Conservation (phyloP, 2,888 invertebrate species). For the Junonia oenone region DNA sequence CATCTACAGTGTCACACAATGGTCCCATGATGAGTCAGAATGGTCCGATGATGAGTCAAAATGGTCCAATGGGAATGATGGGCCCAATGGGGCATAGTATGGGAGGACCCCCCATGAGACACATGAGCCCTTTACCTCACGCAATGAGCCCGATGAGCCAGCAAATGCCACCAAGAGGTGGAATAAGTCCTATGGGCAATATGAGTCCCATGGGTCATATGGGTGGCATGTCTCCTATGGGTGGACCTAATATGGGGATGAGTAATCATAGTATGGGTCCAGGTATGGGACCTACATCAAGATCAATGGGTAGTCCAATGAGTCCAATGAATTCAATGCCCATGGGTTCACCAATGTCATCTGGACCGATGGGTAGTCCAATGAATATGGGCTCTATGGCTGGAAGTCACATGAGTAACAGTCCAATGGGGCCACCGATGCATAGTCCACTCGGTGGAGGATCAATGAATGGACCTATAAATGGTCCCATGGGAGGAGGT, state of each 20-base stretch:
- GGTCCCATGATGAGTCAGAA: slow-evolving; percentile 82
- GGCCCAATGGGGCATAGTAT: slow-evolving; percentile 80
- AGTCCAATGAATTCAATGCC: slow-evolving; percentile 86
- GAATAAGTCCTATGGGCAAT: slow-evolving; percentile 84
- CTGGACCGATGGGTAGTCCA: slow-evolving; percentile 86
- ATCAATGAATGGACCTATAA: slow-evolving; percentile 78
- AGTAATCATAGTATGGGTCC: slow-evolving; percentile 82
- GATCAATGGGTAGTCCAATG: slow-evolving; percentile 86
- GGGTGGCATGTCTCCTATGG: slow-evolving; percentile 85
- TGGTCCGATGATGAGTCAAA: slow-evolving; percentile 84
- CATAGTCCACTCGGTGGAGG: slow-evolving; percentile 83
- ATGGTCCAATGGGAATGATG: slow-evolving; percentile 84
- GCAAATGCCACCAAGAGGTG: slow-evolving; percentile 82
- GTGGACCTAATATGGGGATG: slow-evolving; percentile 84
- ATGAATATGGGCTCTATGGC: slow-evolving; percentile 84
- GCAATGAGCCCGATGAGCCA: slow-evolving; percentile 82
- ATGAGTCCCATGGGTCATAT: slow-evolving; percentile 85
- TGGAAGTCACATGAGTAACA: slow-evolving; percentile 82
- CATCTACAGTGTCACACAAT: slow-evolving; percentile 80
- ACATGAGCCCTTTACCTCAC: slow-evolving; percentile 81
- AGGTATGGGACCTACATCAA: slow-evolving; percentile 75
- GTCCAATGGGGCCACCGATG: slow-evolving; percentile 88
- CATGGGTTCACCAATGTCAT: slow-evolving; percentile 85
- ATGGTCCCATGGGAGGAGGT: slow-evolving; percentile 81
- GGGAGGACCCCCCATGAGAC: slow-evolving; percentile 83